Evolutionary conservation across 2,888 invertebrate species (phyloP), one percentile per base, ranked within the genome.

Genomic region (Phania funesta): DNA sequence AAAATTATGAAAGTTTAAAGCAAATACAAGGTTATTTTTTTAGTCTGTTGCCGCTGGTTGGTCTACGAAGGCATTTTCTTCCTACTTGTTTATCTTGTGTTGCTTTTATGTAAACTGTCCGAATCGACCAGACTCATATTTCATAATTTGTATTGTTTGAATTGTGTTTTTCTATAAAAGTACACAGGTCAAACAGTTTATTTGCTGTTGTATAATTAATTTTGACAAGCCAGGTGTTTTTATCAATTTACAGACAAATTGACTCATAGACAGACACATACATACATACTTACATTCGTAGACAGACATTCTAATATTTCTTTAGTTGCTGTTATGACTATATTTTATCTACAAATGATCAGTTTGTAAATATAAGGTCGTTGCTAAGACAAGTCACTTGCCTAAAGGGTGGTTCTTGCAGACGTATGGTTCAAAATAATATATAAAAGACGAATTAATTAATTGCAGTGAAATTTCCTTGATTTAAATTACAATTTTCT

Each of bases 171-270:
- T n/a, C 38, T 29, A 13, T 32, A 3, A 5, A 32, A 24, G 32
- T 13, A 32, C 18, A 54, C 29, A 32, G 62, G 44, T 56, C 56
- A 48, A 64, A 65, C n/a, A 74, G n/a, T 32, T 48, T 58, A 18
- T 35, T 58, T 46, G 13, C 18, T 44, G 13, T 18, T 32, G 9
- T 8, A 46, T 44, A 68, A 44, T 38, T 38, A 71, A 32, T 60
- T 62, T 60, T 26, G 52, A 52, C 41, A 48, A 74, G 46, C 54
- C 54, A 74, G 46, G 52, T 73, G 62, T 52, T 44, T 56, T 18
- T 35, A 1, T 22, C 24, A 7, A 11, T 52, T 22, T n/a, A 20
- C 54, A 68, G 29, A 3, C 16, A 54, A 22, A 9, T 13, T 52
- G 24, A 16, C 50, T 52, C 18, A 35, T 48, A 16, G 2, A 48